Percentiles rank a stretch among this genome's conserved stretches.
Evolutionary conservation across 1,140 invertebrate species (phyloP).

Genomic region (Platyscapa corneri): DNA sequence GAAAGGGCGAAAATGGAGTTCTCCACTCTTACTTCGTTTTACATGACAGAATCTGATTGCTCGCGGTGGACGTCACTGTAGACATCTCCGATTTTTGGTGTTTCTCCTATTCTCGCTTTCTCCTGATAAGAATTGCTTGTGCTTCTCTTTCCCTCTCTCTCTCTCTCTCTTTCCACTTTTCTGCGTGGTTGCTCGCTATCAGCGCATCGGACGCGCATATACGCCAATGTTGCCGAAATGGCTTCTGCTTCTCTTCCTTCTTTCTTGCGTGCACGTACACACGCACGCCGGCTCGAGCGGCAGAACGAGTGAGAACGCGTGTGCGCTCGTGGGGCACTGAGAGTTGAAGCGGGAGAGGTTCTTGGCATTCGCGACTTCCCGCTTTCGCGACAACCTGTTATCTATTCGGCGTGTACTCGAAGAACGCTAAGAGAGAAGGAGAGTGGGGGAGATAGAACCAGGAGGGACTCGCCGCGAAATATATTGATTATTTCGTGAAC

Average conservation of each 20-base stretch:
- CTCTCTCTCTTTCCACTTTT: not conserved
- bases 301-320: no score
- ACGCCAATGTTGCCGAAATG: conserved; percentile 24
- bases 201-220: conserved; percentile 3
- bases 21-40: not conserved
- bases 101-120: not conserved
- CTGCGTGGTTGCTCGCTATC: conserved; percentile 4
- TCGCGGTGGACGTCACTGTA: not conserved
- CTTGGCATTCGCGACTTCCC: not conserved
- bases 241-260: conserved; percentile 9
- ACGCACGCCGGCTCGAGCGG: no score
- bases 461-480: conserved; percentile 46
- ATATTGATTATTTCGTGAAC: conserved; percentile 68
- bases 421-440: not conserved
- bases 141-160: not conserved
- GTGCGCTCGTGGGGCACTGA: not conserved
- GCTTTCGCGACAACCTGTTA: conserved; percentile 68
- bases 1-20: no score
- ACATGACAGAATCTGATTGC: not conserved
- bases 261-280: not conserved
- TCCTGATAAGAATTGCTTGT: not conserved
- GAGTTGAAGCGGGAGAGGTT: no score
- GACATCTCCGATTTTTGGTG: not conserved
- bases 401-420: conserved; percentile 50
- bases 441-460: conserved; percentile 20